A percentile compares a stretch with the other conserved stretches of the same genome.
Conservation (phyloP, 1,140 invertebrate species). For the Mylabris phalerata region DNA sequence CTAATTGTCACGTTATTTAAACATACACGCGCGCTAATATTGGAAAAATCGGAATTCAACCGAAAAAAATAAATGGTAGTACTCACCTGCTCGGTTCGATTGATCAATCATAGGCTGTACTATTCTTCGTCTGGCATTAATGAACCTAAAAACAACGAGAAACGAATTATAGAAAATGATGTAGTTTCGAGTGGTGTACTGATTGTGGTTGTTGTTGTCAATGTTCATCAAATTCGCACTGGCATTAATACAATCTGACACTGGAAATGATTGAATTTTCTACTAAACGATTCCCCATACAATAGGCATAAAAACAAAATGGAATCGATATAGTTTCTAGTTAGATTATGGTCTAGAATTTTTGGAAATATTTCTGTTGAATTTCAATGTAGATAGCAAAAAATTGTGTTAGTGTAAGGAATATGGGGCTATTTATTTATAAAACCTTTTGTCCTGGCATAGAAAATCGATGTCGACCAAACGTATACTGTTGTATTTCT, state of each 20-base stretch:
- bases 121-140: slow-evolving; percentile 96
- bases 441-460: too few species aligned
- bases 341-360: too few species aligned
- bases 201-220: slow-evolving; percentile 25
- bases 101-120: slow-evolving; percentile 96
- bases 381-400: neutral
- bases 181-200: too few species aligned
- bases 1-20: too few species aligned
- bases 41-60: too few species aligned
- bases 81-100: slow-evolving; percentile 96
- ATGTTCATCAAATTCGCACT: slow-evolving; percentile 31
- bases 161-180: neutral
- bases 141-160: slow-evolving; percentile 75
- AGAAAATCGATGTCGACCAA: slow-evolving; percentile 26
- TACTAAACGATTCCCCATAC: slow-evolving; percentile 10
- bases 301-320: too few species aligned
- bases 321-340: too few species aligned
- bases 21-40: too few species aligned
- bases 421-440: too few species aligned
- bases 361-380: too few species aligned
- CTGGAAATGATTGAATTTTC: slow-evolving; percentile 36
- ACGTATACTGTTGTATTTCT: slow-evolving; percentile 23
- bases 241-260: slow-evolving; percentile 31
- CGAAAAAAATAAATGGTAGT: neutral
- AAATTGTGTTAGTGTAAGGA: too few species aligned